These are phyloP conservation scores for Anguilla obscura DNA, from an alignment of 2,797 vertebrate species.

Conservation along the genomic window DNA sequence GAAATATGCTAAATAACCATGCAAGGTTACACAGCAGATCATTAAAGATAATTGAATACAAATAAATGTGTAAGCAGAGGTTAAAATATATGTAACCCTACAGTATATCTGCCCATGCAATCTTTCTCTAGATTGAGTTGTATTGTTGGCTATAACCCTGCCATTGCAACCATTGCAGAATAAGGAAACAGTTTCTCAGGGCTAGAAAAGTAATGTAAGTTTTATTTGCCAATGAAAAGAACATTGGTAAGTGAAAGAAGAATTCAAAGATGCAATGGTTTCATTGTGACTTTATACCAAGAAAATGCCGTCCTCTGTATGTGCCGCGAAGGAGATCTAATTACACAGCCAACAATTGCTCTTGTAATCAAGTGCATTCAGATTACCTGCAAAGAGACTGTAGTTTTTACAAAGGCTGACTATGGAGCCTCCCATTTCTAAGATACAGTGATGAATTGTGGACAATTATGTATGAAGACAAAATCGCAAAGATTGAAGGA, in stretches of 20 bases:
- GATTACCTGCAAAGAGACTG: not conserved
- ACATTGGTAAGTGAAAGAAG: not conserved
- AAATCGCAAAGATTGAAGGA: not conserved
- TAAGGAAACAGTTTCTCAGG: not conserved
- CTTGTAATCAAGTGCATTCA: not conserved
- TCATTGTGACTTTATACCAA: not conserved
- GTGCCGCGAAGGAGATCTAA: not conserved
- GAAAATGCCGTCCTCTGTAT: not conserved
- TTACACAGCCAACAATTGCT: not conserved
- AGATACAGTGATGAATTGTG: not conserved
- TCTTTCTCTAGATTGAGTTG: constrained; percentile 17
- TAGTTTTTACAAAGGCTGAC: not conserved
- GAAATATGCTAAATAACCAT: too few relatives aligned
- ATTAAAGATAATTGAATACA: too few relatives aligned
- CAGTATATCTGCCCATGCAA: constrained; percentile 2
- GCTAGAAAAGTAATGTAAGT: not conserved
- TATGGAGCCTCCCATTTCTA: not conserved
- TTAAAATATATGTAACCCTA: not conserved
- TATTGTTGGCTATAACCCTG: not conserved
- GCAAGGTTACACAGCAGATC: too few relatives aligned
- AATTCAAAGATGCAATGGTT: not conserved
- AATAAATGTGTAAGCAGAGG: too few relatives aligned
- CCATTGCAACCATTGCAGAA: not conserved
- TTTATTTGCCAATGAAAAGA: not conserved
- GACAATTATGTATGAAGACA: not conserved